phyloP scores from a whole-genome alignment of 2,888 invertebrate genomes.

The Argyresthia goedartella region DNA sequence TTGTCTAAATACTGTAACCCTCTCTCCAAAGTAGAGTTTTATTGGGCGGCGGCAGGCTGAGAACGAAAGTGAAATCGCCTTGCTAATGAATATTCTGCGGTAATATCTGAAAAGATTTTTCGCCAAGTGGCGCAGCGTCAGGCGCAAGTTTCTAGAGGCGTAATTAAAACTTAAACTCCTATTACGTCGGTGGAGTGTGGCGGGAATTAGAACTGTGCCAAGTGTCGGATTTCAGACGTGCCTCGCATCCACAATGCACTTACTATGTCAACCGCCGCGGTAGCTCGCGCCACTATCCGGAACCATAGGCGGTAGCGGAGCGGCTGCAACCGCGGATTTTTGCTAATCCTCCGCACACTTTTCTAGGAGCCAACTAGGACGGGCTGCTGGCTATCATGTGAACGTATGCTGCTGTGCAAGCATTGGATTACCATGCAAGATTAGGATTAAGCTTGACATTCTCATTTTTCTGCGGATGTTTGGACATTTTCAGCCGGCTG shows the following conservation, averaged over 20 bases:
- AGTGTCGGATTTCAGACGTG: conserved; percentile 63
- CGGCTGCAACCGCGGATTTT: conserved; percentile 18
- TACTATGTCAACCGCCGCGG: conserved; percentile 15
- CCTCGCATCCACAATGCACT: conserved; percentile 41
- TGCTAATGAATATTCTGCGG: not conserved
- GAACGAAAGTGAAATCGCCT: not conserved
- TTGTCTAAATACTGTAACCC: no score
- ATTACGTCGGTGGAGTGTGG: conserved; percentile 34
- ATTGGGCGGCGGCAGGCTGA: not conserved
- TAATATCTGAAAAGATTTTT: not conserved
- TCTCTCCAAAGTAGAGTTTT: not conserved
- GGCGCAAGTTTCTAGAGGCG: conserved; percentile 35
- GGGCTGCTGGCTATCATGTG: not conserved
- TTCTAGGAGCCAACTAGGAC: conserved; percentile 11
- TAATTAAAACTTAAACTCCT: conserved; percentile 66
- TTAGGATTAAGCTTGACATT: no score
- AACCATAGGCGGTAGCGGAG: not conserved
- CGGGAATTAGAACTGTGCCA: conserved; percentile 53
- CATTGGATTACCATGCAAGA: no score
- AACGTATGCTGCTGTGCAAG: not conserved
- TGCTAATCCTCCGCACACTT: conserved; percentile 25
- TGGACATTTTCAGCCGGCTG: no score
- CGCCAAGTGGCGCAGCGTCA: conserved; percentile 8
- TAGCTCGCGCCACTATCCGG: not conserved
- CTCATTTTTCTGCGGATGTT: no score